A percentile compares a stretch with the other conserved stretches of the same genome.
phyloP scores from a whole-genome alignment of 2,797 vertebrate genomes.

The Australoheros facetus region DNA sequence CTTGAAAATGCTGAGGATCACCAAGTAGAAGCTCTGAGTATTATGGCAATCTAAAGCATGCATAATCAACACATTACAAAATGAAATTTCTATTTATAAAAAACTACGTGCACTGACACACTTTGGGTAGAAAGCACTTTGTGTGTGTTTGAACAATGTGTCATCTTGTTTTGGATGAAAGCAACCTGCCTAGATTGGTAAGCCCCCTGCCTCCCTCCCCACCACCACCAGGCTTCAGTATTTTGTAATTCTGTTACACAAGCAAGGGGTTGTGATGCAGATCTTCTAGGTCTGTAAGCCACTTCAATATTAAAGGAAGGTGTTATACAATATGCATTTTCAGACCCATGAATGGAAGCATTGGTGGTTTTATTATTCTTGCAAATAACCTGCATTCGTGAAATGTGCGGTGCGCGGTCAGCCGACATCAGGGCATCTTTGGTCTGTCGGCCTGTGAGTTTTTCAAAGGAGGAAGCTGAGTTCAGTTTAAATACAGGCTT shows the following conservation, averaged over 20 bases:
- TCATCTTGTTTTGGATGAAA: conserved; percentile 20
- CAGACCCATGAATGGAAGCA: conserved; percentile 3
- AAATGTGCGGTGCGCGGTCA: neutral
- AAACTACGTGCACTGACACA: neutral
- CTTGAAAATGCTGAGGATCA: neutral
- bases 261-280: conserved; percentile 46
- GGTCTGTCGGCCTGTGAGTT: neutral
- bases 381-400: neutral
- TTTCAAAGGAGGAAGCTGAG: neutral
- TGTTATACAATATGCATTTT: conserved; percentile 57
- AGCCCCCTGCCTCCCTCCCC: conserved; percentile 9
- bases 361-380: conserved; percentile 3
- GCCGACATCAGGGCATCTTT: neutral
- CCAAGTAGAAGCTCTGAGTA: neutral
- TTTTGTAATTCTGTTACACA: conserved; percentile 70
- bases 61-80: neutral
- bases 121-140: neutral
- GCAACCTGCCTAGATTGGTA: conserved; percentile 29
- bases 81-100: neutral
- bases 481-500: neutral
- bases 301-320: conserved; percentile 38
- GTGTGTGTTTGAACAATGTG: neutral
- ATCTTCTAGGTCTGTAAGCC: conserved; percentile 44
- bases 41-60: neutral
- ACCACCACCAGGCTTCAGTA: conserved; percentile 20